Evolutionary conservation across 2,888 invertebrate genomes (phyloP), one percentile per base, ranked within the genome.

Genomic region (Campoletis raptor): DNA sequence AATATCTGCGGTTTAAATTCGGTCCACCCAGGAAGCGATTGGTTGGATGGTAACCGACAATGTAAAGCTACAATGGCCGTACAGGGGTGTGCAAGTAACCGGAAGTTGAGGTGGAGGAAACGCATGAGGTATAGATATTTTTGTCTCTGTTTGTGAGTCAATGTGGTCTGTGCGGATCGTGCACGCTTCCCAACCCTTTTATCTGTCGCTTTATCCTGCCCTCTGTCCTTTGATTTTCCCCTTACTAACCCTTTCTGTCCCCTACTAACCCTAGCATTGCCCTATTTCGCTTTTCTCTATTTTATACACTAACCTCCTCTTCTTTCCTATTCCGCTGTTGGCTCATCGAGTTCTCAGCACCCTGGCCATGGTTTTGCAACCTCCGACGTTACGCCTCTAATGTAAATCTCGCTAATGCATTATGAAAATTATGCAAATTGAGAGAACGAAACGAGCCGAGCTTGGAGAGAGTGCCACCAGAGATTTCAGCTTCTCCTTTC

Each of bases 381-480:
- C 54, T 57, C 74, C 64, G 69, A 69, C 78, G 74, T 81, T 88
- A 87, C 86, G 87, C 77, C 88, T 85, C 79, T 81, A 87, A 91
- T 92, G 90, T 91, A 90, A 92, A 92, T 92, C 87, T 84, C 87
- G 83, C 89, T 90, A 89, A 92, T 92, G 90, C 91, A 91, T 92
- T 92, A 91, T 90, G 92, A 92, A 91, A 91, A 92, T 92, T 92
- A 92, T 92, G 92, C 90, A 92, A 91, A 91, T 90, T 67, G 78
- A 74, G 78, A 79, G 85, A 82, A 82, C 82, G 82, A 21, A 15
- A 72, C 77, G 78, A 82, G 82, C 78, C 36, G 78, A 66, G 81
- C 77, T 76, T 64, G 64, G 42, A 42, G 48, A 70, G 66, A 85
- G 81, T 81, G 40, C 82, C 78, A 57, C 80, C 40, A 67, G 81